phyloP scores from a whole-genome alignment of 1,140 invertebrate species.

The Mycetomoellerius zeteki region DNA sequence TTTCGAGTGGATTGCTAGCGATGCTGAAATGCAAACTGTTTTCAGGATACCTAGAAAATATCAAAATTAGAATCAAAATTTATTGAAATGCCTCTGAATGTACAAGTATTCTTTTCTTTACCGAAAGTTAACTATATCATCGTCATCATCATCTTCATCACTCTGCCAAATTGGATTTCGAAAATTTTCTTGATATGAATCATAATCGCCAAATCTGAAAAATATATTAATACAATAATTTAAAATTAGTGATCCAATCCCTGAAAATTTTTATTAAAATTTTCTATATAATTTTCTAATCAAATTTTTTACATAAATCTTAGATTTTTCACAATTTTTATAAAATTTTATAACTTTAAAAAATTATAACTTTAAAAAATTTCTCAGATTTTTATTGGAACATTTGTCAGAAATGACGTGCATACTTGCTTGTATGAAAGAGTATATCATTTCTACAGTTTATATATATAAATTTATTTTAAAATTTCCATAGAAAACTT shows the following conservation, averaged over 20 bases:
- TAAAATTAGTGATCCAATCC: neutral
- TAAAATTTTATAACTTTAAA: too few species aligned
- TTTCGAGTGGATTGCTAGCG: conserved; percentile 81
- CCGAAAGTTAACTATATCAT: conserved; percentile 79
- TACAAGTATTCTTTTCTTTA: conserved; percentile 45
- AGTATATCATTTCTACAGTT: too few species aligned
- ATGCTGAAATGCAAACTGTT: conserved; percentile 74
- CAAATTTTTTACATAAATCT: neutral
- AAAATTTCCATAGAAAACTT: too few species aligned
- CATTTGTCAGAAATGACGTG: too few species aligned
- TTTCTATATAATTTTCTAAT: neutral
- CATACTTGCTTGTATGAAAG: too few species aligned
- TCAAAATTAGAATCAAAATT: conserved; percentile 11
- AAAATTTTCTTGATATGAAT: conserved; percentile 71
- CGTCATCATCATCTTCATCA: conserved; percentile 80
- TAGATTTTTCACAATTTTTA: too few species aligned
- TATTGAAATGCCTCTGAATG: neutral
- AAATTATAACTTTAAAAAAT: too few species aligned
- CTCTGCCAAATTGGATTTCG: conserved; percentile 83
- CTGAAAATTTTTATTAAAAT: neutral
- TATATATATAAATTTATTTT: too few species aligned
- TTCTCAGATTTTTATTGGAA: too few species aligned
- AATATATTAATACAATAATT: neutral
- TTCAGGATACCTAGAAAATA: conserved; percentile 60
- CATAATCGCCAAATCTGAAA: conserved; percentile 74